Percentiles rank a stretch among this genome's conserved stretches.
phyloP scores from a whole-genome alignment of 2,113 vertebrate genomes.

The Bufo bufo region DNA sequence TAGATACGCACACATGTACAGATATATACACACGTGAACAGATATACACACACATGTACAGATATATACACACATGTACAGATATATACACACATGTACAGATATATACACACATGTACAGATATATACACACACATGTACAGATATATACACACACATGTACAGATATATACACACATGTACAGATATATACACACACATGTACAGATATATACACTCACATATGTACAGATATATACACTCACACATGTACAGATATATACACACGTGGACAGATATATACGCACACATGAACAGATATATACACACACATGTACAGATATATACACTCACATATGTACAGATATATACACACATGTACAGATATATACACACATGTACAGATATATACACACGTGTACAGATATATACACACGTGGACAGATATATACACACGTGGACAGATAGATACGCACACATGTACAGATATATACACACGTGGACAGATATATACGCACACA shows the following conservation, averaged over 20 bases:
- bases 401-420: neutral
- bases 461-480: neutral
- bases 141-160: neutral
- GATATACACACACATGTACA: too few species aligned
- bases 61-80: too few species aligned
- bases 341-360: neutral
- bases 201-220: neutral
- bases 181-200: neutral
- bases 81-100: neutral
- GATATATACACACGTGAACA: too few species aligned
- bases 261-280: neutral
- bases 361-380: neutral
- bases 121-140: neutral
- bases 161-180: neutral
- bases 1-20: too few species aligned
- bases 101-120: neutral
- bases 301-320: too few species aligned
- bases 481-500: neutral
- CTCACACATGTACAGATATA: neutral
- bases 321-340: neutral
- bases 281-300: neutral
- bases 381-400: neutral
- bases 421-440: neutral
- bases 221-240: neutral
- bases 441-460: neutral